Base-by-base conservation (phyloP, 1,140 invertebrate genomes). In the Leptoteleia sp. region DNA sequence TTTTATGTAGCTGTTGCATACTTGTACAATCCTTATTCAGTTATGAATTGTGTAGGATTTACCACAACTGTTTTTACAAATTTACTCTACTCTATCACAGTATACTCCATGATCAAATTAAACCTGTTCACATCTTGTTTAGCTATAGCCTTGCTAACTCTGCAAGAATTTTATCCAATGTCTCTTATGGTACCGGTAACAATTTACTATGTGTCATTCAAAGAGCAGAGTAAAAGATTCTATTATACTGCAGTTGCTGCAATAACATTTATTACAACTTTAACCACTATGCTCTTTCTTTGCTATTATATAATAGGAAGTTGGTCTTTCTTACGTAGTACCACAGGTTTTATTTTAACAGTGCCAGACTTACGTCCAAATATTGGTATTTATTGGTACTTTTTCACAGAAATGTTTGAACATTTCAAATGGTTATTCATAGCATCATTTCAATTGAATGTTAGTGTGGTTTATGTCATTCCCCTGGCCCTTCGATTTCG, bases 331-430 rank as follows among this genome's bases (percentile, higher is more conserved):
- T 3, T 89, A 11, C 59, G 79, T 27, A 89, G 52, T 25, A 88
- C 86, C 0, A 59, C 87, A 25, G 87, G 85, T 6, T 89, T 90
- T 22, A 87, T 89, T 33, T 42, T 89, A n/a, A 85, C 81, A 5
- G 96, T 98, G 13, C 96, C 96, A 15, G 98, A 99, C 90, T 90
- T 99, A 40, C 95, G 96, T 76, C 98, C 98, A 15, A 99, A 99
- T 85, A 96, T 99, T 82, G 98, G 98, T 1, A 89, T 99, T 0
- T 99, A 99, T 87, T 99, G 98, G 98, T 99, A 99, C 87, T 99
- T 99, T 87, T 99, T 99, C 84, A 99, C 97, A 0, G 98, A 99
- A 91, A 98, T 99, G 96, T 99, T 99, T 92, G 98, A 99, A 82
- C 98, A 99, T 88, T 99, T 99, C 83, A 92, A 96, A 47, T 91